Percentiles rank a stretch among this genome's conserved stretches.
Conservation (phyloP, 2,888 invertebrate species). For the Rhagophthalmus giganteus region DNA sequence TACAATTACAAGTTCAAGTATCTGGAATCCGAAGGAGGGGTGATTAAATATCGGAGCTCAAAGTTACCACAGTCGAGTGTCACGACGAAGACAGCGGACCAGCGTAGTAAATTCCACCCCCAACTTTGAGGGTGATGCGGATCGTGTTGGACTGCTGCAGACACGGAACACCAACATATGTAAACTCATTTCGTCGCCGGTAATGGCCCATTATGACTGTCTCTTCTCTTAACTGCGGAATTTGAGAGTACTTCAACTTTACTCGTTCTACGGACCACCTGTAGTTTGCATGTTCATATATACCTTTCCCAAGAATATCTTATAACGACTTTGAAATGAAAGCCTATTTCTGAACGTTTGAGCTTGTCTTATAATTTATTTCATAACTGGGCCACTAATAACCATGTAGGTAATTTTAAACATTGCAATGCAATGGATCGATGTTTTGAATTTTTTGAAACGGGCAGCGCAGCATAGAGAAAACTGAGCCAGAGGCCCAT, state of each 20-base stretch:
- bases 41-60: conserved; percentile 39
- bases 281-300: conserved; percentile 36
- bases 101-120: conserved; percentile 19
- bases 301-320: conserved; percentile 18
- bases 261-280: conserved; percentile 34
- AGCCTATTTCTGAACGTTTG: conserved; percentile 7
- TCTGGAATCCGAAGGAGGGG: conserved; percentile 36
- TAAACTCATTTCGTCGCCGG: conserved; percentile 42
- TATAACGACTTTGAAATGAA: conserved; percentile 31
- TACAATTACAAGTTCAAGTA: conserved; percentile 41
- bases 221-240: conserved; percentile 33
- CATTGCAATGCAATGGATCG: too few species aligned
- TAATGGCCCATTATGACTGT: conserved; percentile 42
- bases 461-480: too few species aligned
- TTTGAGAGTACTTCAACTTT: conserved; percentile 29
- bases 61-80: conserved; percentile 35
- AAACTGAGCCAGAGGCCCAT: too few species aligned
- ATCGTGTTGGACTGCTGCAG: conserved; percentile 25
- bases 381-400: background rate
- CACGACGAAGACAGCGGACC: conserved; percentile 31
- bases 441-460: too few species aligned
- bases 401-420: background rate
- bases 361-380: background rate
- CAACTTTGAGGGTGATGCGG: conserved; percentile 4
- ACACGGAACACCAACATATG: conserved; percentile 38